phyloP scores from a whole-genome alignment of 2,888 invertebrate genomes.

The Nymphalis urticae region DNA sequence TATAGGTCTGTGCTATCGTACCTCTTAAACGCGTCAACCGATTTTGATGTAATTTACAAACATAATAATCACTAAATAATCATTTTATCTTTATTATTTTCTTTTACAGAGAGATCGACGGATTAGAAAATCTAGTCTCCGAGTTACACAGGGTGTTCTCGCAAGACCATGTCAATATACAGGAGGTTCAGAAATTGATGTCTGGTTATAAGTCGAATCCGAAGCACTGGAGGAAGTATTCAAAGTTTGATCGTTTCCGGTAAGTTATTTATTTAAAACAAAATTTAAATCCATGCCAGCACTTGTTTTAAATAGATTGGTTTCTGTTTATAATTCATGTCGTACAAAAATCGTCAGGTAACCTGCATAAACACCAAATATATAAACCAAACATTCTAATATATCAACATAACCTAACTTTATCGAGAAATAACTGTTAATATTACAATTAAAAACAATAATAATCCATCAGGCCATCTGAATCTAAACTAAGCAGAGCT shows the following conservation, averaged over 20 bases:
- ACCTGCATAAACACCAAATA: too few species aligned
- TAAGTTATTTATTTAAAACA: conserved; percentile 56
- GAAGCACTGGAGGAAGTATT: conserved; percentile 95
- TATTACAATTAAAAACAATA: not conserved
- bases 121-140: conserved; percentile 83
- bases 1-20: too few species aligned
- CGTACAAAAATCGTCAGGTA: too few species aligned
- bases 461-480: too few species aligned
- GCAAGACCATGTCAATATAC: conserved; percentile 92
- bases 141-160: conserved; percentile 90
- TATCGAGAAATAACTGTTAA: too few species aligned
- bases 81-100: not conserved
- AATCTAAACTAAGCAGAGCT: too few species aligned
- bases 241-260: conserved; percentile 96
- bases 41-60: too few species aligned
- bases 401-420: too few species aligned
- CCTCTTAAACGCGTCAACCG: too few species aligned
- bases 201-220: conserved; percentile 91
- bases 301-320: not conserved
- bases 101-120: conserved; percentile 64
- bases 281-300: not conserved
- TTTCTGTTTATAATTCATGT: not conserved
- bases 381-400: not conserved
- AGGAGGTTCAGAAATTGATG: conserved; percentile 91
- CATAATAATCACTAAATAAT: not conserved